phyloP scores from a whole-genome alignment of 1,140 invertebrate species.

The Mesaphorura yosii region DNA sequence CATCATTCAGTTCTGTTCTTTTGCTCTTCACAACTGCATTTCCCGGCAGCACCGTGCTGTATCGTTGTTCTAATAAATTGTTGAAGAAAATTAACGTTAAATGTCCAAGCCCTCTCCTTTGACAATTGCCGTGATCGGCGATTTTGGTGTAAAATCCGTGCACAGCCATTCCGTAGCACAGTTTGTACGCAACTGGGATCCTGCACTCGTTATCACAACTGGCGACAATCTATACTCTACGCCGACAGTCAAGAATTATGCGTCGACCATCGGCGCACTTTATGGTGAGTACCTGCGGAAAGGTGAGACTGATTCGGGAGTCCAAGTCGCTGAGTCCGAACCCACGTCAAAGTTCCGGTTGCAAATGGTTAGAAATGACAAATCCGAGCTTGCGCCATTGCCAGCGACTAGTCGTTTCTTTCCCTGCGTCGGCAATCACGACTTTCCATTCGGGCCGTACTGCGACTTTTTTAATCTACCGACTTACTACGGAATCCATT shows the following conservation, averaged over 20 bases:
- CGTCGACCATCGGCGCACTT: background rate
- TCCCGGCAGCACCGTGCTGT: too few species aligned
- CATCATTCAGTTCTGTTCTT: too few species aligned
- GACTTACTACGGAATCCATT: background rate
- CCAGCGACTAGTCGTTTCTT: background rate
- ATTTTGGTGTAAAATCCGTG: background rate
- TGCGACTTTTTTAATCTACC: background rate
- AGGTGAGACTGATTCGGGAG: too few species aligned
- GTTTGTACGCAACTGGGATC: background rate
- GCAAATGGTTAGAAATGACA: background rate
- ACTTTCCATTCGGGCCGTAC: background rate
- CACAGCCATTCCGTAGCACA: background rate
- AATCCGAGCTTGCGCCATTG: background rate
- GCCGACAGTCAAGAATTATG: background rate
- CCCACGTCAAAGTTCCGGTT: background rate
- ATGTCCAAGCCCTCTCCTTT: too few species aligned
- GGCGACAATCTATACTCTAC: slow-evolving; percentile 5
- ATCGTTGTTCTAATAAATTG: too few species aligned
- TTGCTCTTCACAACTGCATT: too few species aligned
- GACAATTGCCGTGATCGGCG: slow-evolving; percentile 5
- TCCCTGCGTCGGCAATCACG: slow-evolving; percentile 6
- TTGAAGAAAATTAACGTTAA: too few species aligned
- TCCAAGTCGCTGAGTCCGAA: background rate
- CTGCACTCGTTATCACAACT: background rate
- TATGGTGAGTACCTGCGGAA: slow-evolving; percentile 2